A percentile compares a stretch with the other conserved stretches of the same genome.
phyloP scores from a whole-genome alignment of 2,113 vertebrate species.

The Pelodiscus sinensis region DNA sequence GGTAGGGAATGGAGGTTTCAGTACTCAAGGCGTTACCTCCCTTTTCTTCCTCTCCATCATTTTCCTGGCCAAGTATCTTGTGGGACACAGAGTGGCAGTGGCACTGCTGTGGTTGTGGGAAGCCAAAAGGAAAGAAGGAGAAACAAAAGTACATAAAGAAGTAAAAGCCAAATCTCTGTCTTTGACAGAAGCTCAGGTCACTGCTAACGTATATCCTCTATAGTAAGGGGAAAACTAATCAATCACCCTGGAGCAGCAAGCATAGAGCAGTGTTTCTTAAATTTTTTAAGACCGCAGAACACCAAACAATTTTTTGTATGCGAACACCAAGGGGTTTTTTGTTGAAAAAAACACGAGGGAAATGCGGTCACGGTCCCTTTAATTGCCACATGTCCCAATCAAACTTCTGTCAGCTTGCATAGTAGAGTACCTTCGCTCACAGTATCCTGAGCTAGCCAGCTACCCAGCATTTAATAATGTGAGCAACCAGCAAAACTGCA shows the following conservation, averaged over 20 bases:
- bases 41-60: not conserved
- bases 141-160: not conserved
- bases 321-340: too few relatives aligned
- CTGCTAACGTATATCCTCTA: not conserved
- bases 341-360: too few relatives aligned
- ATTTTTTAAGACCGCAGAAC: too few relatives aligned
- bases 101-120: rapidly evolving
- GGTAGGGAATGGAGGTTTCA: not conserved
- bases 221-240: not conserved
- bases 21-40: rapidly evolving
- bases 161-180: not conserved
- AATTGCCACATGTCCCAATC: too few relatives aligned
- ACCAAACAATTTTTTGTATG: too few relatives aligned
- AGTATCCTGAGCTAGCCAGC: not conserved
- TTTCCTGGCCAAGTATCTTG: not conserved
- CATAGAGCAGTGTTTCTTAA: too few relatives aligned
- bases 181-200: not conserved
- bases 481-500: not conserved
- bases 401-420: not conserved
- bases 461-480: not conserved
- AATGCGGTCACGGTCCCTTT: too few relatives aligned
- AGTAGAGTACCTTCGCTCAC: not conserved
- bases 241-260: too few relatives aligned
- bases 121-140: not conserved
- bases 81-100: not conserved